Evolutionary conservation across 2,113 vertebrate genomes (phyloP).

Genomic region (Naja naja): DNA sequence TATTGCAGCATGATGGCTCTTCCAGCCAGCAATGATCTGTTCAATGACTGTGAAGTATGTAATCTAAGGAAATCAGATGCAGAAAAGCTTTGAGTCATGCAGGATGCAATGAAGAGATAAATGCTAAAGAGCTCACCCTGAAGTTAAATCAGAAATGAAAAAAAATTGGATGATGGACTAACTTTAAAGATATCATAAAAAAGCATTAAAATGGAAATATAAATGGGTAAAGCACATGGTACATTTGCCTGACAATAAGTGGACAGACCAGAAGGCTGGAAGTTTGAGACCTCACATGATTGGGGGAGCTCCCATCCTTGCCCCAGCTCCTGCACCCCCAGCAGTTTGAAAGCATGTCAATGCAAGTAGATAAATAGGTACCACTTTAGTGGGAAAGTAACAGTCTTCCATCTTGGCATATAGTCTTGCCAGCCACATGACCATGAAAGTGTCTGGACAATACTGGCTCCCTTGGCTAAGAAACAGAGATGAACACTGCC

Average conservation of each 20-base stretch:
- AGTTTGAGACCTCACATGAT: too few relatives aligned
- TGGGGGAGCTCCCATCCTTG: too few relatives aligned
- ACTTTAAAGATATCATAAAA: neutral
- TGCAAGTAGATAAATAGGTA: too few relatives aligned
- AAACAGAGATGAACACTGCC: too few relatives aligned
- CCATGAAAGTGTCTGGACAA: too few relatives aligned
- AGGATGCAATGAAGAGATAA: neutral
- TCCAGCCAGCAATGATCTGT: neutral
- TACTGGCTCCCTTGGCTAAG: too few relatives aligned
- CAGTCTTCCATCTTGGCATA: too few relatives aligned
- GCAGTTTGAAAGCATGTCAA: too few relatives aligned
- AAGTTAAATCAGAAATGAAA: neutral
- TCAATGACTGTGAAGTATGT: neutral
- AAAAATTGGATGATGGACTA: neutral
- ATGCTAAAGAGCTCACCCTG: neutral
- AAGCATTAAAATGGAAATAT: neutral
- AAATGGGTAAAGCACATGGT: neutral
- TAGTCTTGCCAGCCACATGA: too few relatives aligned
- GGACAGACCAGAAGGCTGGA: too few relatives aligned
- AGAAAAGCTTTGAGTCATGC: neutral
- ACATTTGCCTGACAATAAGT: neutral
- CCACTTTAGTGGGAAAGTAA: too few relatives aligned
- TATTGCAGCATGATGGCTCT: neutral
- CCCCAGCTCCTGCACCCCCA: too few relatives aligned
- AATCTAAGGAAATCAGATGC: neutral